A percentile compares a stretch with the other conserved stretches of the same genome.
phyloP scores from a whole-genome alignment of 2,797 vertebrate species.

The Cephalopachus bancanus region DNA sequence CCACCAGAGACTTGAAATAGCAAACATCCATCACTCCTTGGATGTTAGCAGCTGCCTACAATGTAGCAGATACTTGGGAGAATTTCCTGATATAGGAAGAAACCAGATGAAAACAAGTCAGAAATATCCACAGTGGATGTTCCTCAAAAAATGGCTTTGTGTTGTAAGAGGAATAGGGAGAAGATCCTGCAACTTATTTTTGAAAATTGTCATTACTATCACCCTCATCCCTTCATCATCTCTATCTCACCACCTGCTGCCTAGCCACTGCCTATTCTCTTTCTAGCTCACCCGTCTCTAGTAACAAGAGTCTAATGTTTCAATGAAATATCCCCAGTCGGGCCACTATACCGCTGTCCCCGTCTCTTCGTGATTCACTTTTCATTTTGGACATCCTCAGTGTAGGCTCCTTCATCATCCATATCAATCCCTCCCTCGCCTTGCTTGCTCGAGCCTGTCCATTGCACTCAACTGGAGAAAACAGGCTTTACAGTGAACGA shows the following conservation, averaged over 20 bases:
- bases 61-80: neutral
- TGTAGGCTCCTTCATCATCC: neutral
- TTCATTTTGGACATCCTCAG: neutral
- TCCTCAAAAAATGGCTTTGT: neutral
- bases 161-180: neutral
- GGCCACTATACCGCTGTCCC: neutral
- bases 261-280: neutral
- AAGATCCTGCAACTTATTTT: neutral
- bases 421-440: neutral
- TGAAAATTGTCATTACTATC: neutral
- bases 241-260: neutral
- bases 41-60: neutral
- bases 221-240: neutral
- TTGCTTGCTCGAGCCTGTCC: neutral
- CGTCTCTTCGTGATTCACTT: neutral
- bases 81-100: neutral
- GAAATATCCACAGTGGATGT: neutral
- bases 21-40: neutral
- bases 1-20: neutral
- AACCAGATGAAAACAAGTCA: neutral
- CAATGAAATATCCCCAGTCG: neutral
- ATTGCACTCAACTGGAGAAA: neutral
- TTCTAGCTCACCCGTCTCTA: neutral
- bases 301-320: neutral
- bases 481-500: neutral